phyloP scores from a whole-genome alignment of 1,140 invertebrate species.

The Bradynema listronoti region DNA sequence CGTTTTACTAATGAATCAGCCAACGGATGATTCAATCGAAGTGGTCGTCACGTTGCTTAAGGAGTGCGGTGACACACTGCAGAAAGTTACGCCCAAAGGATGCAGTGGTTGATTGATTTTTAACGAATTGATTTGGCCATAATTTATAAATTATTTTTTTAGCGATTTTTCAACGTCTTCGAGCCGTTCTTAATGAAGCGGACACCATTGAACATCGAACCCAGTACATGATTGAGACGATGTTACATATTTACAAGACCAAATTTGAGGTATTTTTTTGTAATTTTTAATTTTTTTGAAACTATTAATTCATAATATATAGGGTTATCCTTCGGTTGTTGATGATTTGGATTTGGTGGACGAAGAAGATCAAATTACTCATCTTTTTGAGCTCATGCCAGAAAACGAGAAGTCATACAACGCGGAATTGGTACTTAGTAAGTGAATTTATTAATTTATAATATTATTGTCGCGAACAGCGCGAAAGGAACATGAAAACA shows the following conservation, averaged over 20 bases:
- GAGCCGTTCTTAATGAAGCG: conserved; percentile 70
- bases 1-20: conserved; percentile 81
- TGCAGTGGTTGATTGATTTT: conserved; percentile 64
- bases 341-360: conserved; percentile 87
- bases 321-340: conserved; percentile 66
- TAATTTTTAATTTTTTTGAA: not conserved
- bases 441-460: conserved; percentile 57
- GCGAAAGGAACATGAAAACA: too few species aligned
- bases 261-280: conserved; percentile 65
- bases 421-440: conserved; percentile 79
- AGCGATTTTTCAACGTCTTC: conserved; percentile 88
- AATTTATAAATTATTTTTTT: conserved; percentile 31
- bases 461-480: not conserved
- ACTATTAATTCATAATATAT: not conserved
- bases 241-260: conserved; percentile 83
- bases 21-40: conserved; percentile 95
- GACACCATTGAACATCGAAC: conserved; percentile 74
- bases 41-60: conserved; percentile 91
- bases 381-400: conserved; percentile 71
- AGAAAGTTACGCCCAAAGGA: conserved; percentile 80
- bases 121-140: not conserved
- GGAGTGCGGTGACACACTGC: conserved; percentile 87
- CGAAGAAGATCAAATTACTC: conserved; percentile 93
- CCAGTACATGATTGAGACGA: conserved; percentile 98
- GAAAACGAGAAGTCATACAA: conserved; percentile 59